A percentile compares a stretch with the other conserved stretches of the same genome.
These are phyloP conservation scores for Unio pictorum DNA, from an alignment of 2,888 invertebrate species.

Conservation along the genomic window DNA sequence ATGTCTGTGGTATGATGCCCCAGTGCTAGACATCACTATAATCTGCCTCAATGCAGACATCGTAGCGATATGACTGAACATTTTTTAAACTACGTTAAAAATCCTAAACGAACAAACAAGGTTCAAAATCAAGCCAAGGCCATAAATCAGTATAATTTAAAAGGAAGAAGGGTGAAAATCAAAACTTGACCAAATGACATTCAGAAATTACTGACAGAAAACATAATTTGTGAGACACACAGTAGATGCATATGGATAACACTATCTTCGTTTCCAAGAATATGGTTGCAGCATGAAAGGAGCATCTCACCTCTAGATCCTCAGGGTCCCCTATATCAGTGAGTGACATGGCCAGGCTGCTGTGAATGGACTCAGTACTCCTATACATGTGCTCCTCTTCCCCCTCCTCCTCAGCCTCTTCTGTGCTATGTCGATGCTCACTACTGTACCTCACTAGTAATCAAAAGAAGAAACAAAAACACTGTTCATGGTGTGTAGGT, in stretches of 20 bases:
- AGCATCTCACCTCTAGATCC: constrained; percentile 8
- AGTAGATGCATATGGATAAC: neutral
- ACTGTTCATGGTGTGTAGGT: too few species aligned
- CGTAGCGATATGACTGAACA: too few species aligned
- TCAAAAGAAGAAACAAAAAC: too few species aligned
- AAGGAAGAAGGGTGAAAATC: too few species aligned
- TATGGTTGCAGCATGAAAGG: too few species aligned
- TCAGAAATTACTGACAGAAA: neutral
- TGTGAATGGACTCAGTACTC: constrained; percentile 25
- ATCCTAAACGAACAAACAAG: too few species aligned
- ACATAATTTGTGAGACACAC: neutral
- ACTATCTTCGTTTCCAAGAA: neutral
- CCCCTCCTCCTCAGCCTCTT: constrained; percentile 4
- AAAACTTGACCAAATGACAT: neutral
- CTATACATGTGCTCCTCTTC: constrained; percentile 10
- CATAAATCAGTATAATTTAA: too few species aligned
- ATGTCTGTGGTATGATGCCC: too few species aligned
- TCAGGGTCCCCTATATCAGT: constrained; percentile 17
- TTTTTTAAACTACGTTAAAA: too few species aligned
- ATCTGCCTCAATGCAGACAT: too few species aligned
- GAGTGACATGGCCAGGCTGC: constrained; percentile 26
- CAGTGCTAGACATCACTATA: too few species aligned
- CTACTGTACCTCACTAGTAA: constrained; percentile 1
- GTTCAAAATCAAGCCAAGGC: too few species aligned
- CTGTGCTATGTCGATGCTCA: constrained; percentile 2